Percentiles rank a stretch among this genome's conserved stretches.
These are phyloP conservation scores for Athetis lepigone DNA, from an alignment of 2,888 invertebrate genomes.

Conservation along the genomic window DNA sequence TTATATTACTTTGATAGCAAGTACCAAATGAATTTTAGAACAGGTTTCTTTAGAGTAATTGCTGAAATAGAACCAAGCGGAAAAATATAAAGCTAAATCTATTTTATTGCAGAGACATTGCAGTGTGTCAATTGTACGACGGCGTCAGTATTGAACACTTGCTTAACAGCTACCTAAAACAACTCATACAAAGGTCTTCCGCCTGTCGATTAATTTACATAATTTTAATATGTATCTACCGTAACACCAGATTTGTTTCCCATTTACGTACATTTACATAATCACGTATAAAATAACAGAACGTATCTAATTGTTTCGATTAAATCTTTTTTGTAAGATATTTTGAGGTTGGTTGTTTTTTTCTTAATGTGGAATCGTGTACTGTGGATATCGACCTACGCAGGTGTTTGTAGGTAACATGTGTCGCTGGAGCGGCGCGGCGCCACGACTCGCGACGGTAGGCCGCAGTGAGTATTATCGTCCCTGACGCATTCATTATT, in stretches of 20 bases:
- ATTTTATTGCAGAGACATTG: too few relatives aligned
- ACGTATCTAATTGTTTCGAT: neutral
- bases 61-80: too few relatives aligned
- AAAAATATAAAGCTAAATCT: too few relatives aligned
- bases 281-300: slow-evolving; percentile 34
- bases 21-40: too few relatives aligned
- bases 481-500: slow-evolving; percentile 81
- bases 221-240: slow-evolving; percentile 31
- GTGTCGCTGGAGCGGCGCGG: slow-evolving; percentile 31
- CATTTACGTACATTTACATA: slow-evolving; percentile 53
- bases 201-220: slow-evolving; percentile 44
- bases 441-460: slow-evolving; percentile 41
- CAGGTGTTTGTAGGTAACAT: slow-evolving; percentile 30
- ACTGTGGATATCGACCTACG: slow-evolving; percentile 38
- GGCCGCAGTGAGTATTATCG: slow-evolving; percentile 70
- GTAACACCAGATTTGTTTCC: slow-evolving; percentile 42
- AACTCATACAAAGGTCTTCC: slow-evolving; percentile 23
- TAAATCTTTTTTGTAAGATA: neutral
- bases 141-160: too few relatives aligned
- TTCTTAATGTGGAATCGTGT: neutral
- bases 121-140: too few relatives aligned
- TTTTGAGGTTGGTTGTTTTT: neutral
- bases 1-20: too few relatives aligned
- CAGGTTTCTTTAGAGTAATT: too few relatives aligned
- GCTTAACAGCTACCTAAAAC: too few relatives aligned